Evolutionary conservation across 2,888 invertebrate species (phyloP), one percentile per base, ranked within the genome.

Genomic region (Ochlodes sylvanus): DNA sequence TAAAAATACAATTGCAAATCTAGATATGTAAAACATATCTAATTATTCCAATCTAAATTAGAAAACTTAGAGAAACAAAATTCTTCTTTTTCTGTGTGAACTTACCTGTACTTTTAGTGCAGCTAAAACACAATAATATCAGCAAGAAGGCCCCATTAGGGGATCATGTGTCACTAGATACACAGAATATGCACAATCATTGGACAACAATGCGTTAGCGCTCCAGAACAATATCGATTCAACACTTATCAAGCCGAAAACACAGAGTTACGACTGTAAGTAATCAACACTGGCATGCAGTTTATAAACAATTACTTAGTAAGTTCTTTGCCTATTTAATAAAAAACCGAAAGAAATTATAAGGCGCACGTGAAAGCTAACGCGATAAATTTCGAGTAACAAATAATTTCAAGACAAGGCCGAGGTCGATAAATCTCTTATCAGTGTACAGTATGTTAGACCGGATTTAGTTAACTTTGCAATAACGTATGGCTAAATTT

Each of bases 131-230:
- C 68, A 66, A 71, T 56, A 69, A 65, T 73, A 72, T 74, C 73
- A 78, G 72, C 69, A 75, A 72, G 52, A 68, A 62, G 62, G 63
- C 69, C 70, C 86, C 88, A 86, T 79, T 82, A 82, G 80, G 78
- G 79, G 76, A 76, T 79, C 77, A 77, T 80, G 79, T 81, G 78
- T 86, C 83, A 83, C 76, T 77, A 77, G 70, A 73, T 75, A 81
- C 77, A 80, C 79, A 75, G 81, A 87, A 82, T 83, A 81, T 85
- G 85, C 86, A 86, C 83, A 84, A 79, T 89, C 88, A 90, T 90
- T 88, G 86, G 82, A 85, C 81, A 78, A 85, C 78, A 85, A 83
- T 81, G 80, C 79, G 80, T 78, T 81, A 79, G 74, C 76, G 77
- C 78, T 79, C 75, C 75, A 74, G 76, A 79, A 78, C 71, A 80